These are phyloP conservation scores for Muraenolepis orangiensis DNA, from an alignment of 2,797 vertebrate species.

Conservation along the genomic window DNA sequence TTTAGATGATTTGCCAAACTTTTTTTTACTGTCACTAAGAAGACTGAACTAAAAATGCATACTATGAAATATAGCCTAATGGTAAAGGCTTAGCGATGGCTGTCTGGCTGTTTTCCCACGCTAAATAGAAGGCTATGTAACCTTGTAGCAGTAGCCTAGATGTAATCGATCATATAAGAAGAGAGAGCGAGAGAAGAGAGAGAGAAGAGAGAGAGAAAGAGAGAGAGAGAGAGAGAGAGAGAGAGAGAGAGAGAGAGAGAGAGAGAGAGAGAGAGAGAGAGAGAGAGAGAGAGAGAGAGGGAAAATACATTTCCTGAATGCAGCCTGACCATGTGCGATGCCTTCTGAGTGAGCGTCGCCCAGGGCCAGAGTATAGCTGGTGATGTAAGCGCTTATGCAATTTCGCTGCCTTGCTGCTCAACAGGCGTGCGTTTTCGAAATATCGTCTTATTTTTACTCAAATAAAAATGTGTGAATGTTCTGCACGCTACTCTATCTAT, in stretches of 20 bases:
- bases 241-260: no score
- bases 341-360: constrained; percentile 36
- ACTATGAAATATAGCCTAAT: not conserved
- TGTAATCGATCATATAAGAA: not conserved
- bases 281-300: no score
- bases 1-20: constrained; percentile 36
- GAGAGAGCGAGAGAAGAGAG: no score
- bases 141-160: not conserved
- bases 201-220: no score
- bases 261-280: no score
- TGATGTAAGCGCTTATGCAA: constrained; percentile 73
- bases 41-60: not conserved
- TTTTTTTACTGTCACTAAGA: constrained; percentile 4
- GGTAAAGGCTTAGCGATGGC: not conserved
- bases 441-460: not conserved
- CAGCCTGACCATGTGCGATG: constrained; percentile 26
- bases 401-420: constrained; percentile 25
- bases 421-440: not conserved
- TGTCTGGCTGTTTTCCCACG: not conserved
- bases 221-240: no score
- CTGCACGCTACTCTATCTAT: not conserved
- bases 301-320: not conserved
- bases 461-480: not conserved
- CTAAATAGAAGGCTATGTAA: not conserved
- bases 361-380: constrained; percentile 41